Conservation (phyloP, 2,113 vertebrate species). For the Chionomys nivalis region DNA sequence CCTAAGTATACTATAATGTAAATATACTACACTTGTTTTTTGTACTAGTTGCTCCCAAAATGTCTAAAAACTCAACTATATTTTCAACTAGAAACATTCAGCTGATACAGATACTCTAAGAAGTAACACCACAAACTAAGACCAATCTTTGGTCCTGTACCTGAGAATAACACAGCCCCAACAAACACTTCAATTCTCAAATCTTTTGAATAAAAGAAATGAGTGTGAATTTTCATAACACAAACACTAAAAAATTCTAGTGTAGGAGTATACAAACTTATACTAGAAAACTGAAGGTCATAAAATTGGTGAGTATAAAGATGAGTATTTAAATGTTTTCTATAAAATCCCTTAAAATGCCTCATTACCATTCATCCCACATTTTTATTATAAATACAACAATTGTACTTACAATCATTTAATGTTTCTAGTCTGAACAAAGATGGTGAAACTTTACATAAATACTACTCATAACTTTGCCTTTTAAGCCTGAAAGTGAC, state of each 20-base stretch:
- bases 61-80: conserved; percentile 32
- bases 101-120: background rate
- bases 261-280: background rate
- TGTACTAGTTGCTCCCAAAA: conserved; percentile 40
- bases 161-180: conserved; percentile 32
- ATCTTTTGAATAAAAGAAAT: conserved; percentile 42
- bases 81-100: conserved; percentile 47
- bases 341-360: conserved; percentile 30
- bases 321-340: conserved; percentile 30
- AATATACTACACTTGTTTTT: background rate
- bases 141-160: background rate
- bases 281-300: conserved; percentile 25
- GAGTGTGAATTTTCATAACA: conserved; percentile 31
- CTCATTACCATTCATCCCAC: background rate
- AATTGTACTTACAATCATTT: conserved; percentile 22
- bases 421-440: conserved; percentile 38
- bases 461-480: background rate
- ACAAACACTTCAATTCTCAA: conserved; percentile 53
- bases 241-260: conserved; percentile 17
- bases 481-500: background rate
- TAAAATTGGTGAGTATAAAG: conserved; percentile 44
- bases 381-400: conserved; percentile 1
- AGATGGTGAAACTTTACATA: background rate
- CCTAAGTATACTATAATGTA: background rate
- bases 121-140: conserved; percentile 36